Conservation (phyloP, 2,888 invertebrate genomes). For the Cosmia trapezina region DNA sequence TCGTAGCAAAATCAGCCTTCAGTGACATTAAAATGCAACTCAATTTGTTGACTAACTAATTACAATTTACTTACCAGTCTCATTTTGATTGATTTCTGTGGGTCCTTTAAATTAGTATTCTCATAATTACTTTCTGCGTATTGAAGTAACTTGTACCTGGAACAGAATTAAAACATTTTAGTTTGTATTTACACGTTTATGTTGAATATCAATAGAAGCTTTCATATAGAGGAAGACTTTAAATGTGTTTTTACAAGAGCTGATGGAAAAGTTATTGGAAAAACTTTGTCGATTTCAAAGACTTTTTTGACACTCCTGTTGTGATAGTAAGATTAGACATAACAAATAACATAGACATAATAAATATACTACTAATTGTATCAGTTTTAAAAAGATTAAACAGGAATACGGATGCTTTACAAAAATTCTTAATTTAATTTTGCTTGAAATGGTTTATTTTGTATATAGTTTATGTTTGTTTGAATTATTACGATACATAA, state of each 20-base stretch:
- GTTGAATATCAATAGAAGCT: neutral
- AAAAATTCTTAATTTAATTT: neutral
- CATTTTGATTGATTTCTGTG: conserved; percentile 78
- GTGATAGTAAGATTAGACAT: neutral
- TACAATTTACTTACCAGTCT: conserved; percentile 82
- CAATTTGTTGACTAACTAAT: conserved; percentile 6
- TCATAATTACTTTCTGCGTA: conserved; percentile 73
- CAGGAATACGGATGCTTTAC: neutral
- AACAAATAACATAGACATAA: too few species aligned
- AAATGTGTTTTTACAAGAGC: neutral
- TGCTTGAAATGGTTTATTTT: too few species aligned
- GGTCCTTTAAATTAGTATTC: conserved; percentile 67
- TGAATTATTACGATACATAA: neutral
- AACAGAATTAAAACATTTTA: conserved; percentile 68
- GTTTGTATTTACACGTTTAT: neutral
- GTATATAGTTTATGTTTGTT: too few species aligned
- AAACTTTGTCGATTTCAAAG: neutral
- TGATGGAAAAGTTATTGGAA: neutral
- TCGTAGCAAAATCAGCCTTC: conserved; percentile 11
- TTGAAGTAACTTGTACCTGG: conserved; percentile 79
- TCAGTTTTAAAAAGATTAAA: neutral
- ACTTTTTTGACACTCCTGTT: neutral
- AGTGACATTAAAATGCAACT: conserved; percentile 11
- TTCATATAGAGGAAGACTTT: neutral
- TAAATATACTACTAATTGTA: neutral